phyloP scores from a whole-genome alignment of 2,888 invertebrate genomes.

The Callinectes sapidus region DNA sequence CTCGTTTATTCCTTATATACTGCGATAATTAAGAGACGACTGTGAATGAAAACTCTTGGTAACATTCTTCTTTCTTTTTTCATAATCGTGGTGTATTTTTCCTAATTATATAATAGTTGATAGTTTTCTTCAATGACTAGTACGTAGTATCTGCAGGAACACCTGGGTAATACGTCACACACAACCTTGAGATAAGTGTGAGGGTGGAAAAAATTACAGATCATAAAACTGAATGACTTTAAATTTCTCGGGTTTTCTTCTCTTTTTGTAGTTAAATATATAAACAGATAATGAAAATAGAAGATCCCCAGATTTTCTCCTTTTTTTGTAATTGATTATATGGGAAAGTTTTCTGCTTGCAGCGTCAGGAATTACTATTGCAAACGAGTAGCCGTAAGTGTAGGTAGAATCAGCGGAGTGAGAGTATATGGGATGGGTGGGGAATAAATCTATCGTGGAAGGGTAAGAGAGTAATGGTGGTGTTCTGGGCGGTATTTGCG shows the following conservation, averaged over 20 bases:
- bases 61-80: constrained; percentile 38
- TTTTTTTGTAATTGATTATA: constrained; percentile 38
- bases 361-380: background rate
- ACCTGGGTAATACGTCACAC: background rate
- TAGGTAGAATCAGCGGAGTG: background rate
- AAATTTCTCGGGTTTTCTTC: constrained; percentile 2
- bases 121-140: background rate
- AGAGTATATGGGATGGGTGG: background rate
- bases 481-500: no score
- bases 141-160: background rate
- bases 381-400: background rate
- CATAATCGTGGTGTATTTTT: constrained; percentile 29
- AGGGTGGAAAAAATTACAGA: background rate
- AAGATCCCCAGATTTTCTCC: background rate
- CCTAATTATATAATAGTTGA: background rate
- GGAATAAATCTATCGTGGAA: background rate
- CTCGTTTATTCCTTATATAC: no score
- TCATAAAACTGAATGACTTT: constrained; percentile 2
- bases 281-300: background rate
- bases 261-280: constrained; percentile 40
- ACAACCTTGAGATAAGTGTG: background rate
- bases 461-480: background rate
- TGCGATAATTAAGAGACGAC: no score
- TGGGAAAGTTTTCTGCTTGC: background rate
- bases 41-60: no score